Percentiles rank a stretch among this genome's conserved stretches.
Evolutionary conservation across 2,113 vertebrate species (phyloP).

Genomic region (Brienomyrus brachyistius): DNA sequence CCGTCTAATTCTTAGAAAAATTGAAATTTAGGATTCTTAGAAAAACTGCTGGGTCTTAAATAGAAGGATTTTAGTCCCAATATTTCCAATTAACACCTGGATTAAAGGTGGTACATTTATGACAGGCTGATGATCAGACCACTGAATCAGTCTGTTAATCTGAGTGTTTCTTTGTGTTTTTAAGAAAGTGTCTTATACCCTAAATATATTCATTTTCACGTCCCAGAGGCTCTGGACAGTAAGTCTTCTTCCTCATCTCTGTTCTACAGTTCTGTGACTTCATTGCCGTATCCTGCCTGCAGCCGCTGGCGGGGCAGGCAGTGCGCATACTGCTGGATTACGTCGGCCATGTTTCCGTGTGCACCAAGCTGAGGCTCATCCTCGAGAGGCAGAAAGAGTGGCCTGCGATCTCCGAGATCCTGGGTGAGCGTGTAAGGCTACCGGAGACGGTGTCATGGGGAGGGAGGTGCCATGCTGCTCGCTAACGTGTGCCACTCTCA

Average conservation of each 20-base stretch:
- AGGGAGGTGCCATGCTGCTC: not conserved
- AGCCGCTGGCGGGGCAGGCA: conserved; percentile 61
- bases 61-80: not conserved
- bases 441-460: not conserved
- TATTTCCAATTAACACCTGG: not conserved
- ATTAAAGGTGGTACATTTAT: not conserved
- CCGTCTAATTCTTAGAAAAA: not conserved
- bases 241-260: conserved; percentile 24
- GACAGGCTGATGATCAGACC: not conserved
- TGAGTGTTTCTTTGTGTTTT: not conserved
- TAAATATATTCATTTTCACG: not conserved
- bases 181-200: not conserved
- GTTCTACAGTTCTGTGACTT: conserved; percentile 76
- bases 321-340: conserved; percentile 74
- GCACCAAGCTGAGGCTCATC: conserved; percentile 63
- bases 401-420: conserved; percentile 62
- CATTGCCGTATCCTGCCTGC: conserved; percentile 70
- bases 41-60: not conserved
- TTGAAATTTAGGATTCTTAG: not conserved
- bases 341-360: conserved; percentile 67
- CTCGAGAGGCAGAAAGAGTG: conserved; percentile 70
- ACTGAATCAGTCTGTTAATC: not conserved
- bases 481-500: not conserved
- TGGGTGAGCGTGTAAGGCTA: conserved; percentile 50
- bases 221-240: not conserved